Evolutionary conservation across 2,113 vertebrate species (phyloP).

Genomic region (Sorex araneus): DNA sequence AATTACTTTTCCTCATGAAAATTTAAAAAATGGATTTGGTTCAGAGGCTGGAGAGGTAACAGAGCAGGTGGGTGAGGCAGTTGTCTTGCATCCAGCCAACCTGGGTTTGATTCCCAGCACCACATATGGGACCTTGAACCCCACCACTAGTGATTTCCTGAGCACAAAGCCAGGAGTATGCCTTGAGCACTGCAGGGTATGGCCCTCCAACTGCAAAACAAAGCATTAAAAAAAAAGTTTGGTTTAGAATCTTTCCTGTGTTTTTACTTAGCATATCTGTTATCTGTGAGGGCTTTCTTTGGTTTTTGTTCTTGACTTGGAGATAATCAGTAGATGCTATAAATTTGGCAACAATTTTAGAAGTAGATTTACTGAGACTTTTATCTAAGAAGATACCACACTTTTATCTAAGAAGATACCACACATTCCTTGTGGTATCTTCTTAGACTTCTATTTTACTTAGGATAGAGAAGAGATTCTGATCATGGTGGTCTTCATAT

Average conservation of each 20-base stretch:
- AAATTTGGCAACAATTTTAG: constrained; percentile 28
- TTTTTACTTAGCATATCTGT: neutral
- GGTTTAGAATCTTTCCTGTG: neutral
- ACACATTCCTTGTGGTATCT: rapidly evolving
- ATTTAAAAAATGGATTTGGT: neutral
- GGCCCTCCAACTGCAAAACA: too few relatives aligned
- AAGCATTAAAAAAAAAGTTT: neutral
- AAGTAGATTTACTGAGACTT: neutral
- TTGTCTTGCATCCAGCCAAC: too few relatives aligned
- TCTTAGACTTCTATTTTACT: neutral
- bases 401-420: too few relatives aligned
- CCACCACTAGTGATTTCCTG: too few relatives aligned
- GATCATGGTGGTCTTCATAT: neutral
- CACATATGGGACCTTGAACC: too few relatives aligned
- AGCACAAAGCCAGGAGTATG: too few relatives aligned
- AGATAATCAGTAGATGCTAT: neutral
- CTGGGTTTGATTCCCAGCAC: too few relatives aligned
- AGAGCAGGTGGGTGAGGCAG: too few relatives aligned
- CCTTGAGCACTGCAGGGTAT: too few relatives aligned
- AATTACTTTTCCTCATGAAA: neutral
- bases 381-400: too few relatives aligned
- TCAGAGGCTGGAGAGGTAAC: too few relatives aligned
- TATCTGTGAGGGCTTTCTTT: neutral
- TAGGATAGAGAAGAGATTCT: neutral
- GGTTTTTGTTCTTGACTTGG: neutral